phyloP scores from a whole-genome alignment of 2,888 invertebrate genomes.

The Drosophila barbarae region DNA sequence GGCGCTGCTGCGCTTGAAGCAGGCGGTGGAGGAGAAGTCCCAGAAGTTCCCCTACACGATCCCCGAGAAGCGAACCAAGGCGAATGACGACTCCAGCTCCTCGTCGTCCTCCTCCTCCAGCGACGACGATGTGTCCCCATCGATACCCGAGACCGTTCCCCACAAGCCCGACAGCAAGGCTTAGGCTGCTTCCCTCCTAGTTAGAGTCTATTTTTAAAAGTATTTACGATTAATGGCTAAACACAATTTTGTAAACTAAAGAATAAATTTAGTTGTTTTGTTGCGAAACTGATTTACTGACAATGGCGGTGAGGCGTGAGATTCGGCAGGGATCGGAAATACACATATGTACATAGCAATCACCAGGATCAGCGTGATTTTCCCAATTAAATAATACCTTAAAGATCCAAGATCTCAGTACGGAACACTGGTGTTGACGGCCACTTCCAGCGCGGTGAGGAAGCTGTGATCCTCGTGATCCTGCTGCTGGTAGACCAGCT shows the following conservation, averaged over 20 bases:
- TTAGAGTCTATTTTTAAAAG: conserved; percentile 52
- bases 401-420: conserved; percentile 4
- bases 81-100: conserved; percentile 66
- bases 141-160: conserved; percentile 73
- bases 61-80: conserved; percentile 79
- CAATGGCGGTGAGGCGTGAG: no score
- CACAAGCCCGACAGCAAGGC: conserved; percentile 49
- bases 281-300: neutral
- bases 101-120: conserved; percentile 68
- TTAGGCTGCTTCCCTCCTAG: conserved; percentile 20
- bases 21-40: conserved; percentile 81
- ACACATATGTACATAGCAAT: neutral
- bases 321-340: neutral
- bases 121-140: conserved; percentile 75
- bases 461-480: conserved; percentile 48
- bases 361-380: neutral
- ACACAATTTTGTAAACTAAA: conserved; percentile 38
- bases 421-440: conserved; percentile 30
- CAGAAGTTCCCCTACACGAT: conserved; percentile 83
- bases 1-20: conserved; percentile 82
- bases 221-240: conserved; percentile 53
- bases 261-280: conserved; percentile 51
- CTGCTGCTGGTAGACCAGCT: conserved; percentile 61
- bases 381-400: neutral
- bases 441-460: conserved; percentile 33